Base-by-base conservation (phyloP, 2,888 invertebrate species). In the Craniophora ligustri region DNA sequence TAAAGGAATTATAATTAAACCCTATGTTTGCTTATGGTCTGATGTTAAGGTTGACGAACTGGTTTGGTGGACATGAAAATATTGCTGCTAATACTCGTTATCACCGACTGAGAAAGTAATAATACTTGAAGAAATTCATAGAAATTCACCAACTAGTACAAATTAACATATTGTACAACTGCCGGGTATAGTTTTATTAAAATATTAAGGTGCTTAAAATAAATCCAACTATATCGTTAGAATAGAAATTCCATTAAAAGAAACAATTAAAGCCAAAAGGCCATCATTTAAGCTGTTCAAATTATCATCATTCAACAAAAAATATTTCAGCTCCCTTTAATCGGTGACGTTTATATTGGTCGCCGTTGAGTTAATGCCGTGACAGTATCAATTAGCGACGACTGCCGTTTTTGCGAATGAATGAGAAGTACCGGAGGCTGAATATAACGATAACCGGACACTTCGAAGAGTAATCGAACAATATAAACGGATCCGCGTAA, bases 301-400 rank as follows among this genome's bases (percentile, higher is more conserved):
- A 49, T 39, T 26, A 54, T 53, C 6, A 34, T 36, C 40, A 28
- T 50, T 36, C 13, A 23, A 47, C 48, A 42, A 55, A 47, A 34
- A 50, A 51, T 40, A 54, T 44, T 41, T 21, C 13, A 34, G 39
- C 11, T 30, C 32, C 7, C 45, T 61, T 64, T 46, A 54, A 59
- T 50, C 42, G 45, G 16, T 18, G 26, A 7, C 45, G 44, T 72
- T 67, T 66, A 70, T 68, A 53, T 64, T 53, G 42, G 60, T 40
- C 51, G 44, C 44, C 59, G 60, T 55, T 40, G 32, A 50, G 45
- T 72, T 68, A 75, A 67, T 70, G 39, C 41, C 49, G 51, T 61
- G 72, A 68, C 75, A 74, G 65, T 60, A 60, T 61, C 67, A 70
- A 75, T 76, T 74, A 75, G 67, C 15, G 36, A 21, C 30, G 46